Evolutionary conservation across 2,888 invertebrate genomes (phyloP).

Genomic region (Strigamia transsilvanica): DNA sequence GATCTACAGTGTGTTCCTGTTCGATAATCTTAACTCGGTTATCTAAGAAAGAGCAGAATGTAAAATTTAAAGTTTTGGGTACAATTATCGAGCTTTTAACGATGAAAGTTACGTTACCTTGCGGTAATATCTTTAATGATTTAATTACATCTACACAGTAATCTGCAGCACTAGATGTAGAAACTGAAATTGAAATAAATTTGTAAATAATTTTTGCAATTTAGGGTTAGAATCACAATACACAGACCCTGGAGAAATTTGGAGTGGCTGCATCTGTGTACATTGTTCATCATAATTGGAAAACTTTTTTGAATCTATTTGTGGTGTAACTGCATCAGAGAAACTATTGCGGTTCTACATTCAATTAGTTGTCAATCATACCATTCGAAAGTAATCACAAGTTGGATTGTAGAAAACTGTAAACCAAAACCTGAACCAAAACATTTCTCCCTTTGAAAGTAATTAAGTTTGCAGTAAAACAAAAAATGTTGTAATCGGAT

Average conservation of each 20-base stretch:
- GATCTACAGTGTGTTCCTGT: background rate
- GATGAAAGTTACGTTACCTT: background rate
- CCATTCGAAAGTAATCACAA: background rate
- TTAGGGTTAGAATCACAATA: background rate
- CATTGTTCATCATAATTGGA: background rate
- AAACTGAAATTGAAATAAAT: background rate
- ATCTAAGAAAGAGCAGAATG: background rate
- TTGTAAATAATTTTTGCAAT: background rate
- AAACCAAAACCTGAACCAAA: slow-evolving; percentile 29
- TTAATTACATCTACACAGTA: background rate
- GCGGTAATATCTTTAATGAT: background rate
- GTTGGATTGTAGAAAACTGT: background rate
- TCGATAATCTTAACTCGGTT: background rate
- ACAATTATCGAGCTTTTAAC: background rate
- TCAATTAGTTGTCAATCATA: background rate
- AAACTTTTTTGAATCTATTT: background rate
- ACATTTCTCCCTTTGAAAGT: background rate
- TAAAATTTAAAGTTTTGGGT: background rate
- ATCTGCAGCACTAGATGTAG: background rate
- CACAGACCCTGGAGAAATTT: background rate
- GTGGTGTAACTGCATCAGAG: background rate
- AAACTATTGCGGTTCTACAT: background rate
- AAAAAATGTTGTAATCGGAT: background rate
- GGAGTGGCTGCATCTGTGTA: background rate
- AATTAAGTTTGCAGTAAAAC: background rate